Evolutionary conservation across 2,797 vertebrate species (phyloP).

Genomic region (Macropodus opercularis): DNA sequence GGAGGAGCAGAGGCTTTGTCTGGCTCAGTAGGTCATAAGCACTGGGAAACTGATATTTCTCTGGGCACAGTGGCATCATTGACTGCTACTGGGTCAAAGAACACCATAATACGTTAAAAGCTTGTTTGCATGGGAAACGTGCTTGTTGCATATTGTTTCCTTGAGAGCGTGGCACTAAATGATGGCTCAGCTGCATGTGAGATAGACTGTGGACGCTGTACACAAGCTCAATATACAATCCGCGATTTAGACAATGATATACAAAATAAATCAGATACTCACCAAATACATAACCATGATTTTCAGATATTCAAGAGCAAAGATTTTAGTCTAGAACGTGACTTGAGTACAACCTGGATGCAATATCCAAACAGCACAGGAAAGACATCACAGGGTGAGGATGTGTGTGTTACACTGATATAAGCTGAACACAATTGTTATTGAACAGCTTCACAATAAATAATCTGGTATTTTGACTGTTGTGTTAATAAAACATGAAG

Average conservation of each 20-base stretch:
- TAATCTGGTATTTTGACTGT: background rate
- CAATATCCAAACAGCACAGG: background rate
- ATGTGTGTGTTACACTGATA: background rate
- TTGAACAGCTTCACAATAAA: background rate
- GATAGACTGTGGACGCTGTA: constrained; percentile 2
- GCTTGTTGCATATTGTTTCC: constrained; percentile 23
- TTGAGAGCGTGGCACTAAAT: constrained; percentile 22
- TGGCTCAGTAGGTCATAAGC: constrained; percentile 60
- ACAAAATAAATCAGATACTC: background rate
- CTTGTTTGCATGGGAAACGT: constrained; percentile 30
- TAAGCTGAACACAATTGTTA: background rate
- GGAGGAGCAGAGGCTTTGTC: constrained; percentile 74
- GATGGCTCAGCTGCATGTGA: constrained; percentile 28
- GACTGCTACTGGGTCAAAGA: constrained; percentile 52
- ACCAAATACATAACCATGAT: too few relatives aligned
- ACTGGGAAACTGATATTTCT: constrained; percentile 73
- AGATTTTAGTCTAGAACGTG: background rate
- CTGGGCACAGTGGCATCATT: constrained; percentile 41
- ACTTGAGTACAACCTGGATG: background rate
- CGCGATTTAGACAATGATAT: constrained; percentile 4
- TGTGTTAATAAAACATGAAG: background rate
- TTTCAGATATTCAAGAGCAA: background rate
- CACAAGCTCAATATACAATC: constrained; percentile 4
- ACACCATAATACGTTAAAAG: constrained; percentile 19
- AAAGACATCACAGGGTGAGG: too few relatives aligned